phyloP scores from a whole-genome alignment of 2,888 invertebrate species.

The Aspidapion aeneum region DNA sequence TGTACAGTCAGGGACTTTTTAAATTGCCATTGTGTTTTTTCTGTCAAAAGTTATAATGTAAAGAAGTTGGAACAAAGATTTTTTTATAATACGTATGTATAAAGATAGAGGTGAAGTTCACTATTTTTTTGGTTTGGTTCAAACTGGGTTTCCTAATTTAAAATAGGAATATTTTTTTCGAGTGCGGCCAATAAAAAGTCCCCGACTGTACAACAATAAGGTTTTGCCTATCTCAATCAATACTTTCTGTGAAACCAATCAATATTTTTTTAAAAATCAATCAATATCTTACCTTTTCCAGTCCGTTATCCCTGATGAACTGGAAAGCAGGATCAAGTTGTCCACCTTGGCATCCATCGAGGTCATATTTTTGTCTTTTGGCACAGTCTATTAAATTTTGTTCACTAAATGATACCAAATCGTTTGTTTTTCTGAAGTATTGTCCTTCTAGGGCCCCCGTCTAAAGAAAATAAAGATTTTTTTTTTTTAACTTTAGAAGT shows the following conservation, averaged over 20 bases:
- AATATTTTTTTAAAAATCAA: too few relatives aligned
- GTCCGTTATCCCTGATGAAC: constrained; percentile 36
- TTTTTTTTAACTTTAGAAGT: neutral
- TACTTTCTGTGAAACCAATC: neutral
- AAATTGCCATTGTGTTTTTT: too few relatives aligned
- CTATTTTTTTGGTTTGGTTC: too few relatives aligned
- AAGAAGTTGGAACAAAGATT: too few relatives aligned
- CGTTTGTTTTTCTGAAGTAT: constrained; percentile 49
- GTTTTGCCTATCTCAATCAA: neutral
- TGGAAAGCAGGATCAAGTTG: constrained; percentile 50
- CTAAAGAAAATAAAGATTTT: constrained; percentile 37
- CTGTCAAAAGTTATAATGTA: too few relatives aligned
- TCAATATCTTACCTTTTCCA: constrained; percentile 7
- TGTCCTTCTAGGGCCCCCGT: constrained; percentile 55
- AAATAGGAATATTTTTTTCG: too few relatives aligned
- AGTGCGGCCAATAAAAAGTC: too few relatives aligned
- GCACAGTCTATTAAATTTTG: constrained; percentile 56
- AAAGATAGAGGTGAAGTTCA: too few relatives aligned
- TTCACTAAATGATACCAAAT: constrained; percentile 51
- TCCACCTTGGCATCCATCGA: constrained; percentile 53
- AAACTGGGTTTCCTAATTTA: too few relatives aligned
- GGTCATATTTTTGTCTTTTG: constrained; percentile 41
- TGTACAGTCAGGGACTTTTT: too few relatives aligned
- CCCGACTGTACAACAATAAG: too few relatives aligned
- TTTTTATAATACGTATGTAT: too few relatives aligned